A percentile compares a stretch with the other conserved stretches of the same genome.
These are phyloP conservation scores for Campoplex nolae DNA, from an alignment of 2,888 invertebrate species.

Conservation along the genomic window DNA sequence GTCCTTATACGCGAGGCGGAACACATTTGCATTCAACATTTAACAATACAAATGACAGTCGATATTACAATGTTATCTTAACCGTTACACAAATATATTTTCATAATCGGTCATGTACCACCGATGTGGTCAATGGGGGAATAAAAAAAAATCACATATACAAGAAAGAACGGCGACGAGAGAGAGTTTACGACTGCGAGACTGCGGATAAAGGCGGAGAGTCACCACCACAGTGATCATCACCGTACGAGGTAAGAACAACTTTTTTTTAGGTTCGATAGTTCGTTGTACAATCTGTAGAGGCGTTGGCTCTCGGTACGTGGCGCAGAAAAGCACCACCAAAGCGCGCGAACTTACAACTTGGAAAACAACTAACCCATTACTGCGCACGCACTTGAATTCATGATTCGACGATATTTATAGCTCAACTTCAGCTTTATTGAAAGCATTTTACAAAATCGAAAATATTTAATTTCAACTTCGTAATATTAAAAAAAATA, in stretches of 20 bases:
- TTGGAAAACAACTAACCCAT: not conserved
- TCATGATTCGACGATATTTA: not conserved
- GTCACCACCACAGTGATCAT: not conserved
- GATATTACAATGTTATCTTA: slow-evolving; percentile 52
- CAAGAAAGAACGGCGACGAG: not conserved
- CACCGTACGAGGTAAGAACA: slow-evolving; percentile 13
- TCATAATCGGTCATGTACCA: slow-evolving; percentile 56
- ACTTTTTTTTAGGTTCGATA: slow-evolving; percentile 2
- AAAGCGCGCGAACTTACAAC: not conserved
- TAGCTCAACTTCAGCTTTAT: not conserved
- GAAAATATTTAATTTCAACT: too few species aligned
- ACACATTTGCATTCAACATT: slow-evolving; percentile 61
- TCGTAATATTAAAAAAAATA: not conserved
- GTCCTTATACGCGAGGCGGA: slow-evolving; percentile 53
- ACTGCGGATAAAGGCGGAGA: slow-evolving; percentile 28
- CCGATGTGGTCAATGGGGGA: slow-evolving; percentile 42
- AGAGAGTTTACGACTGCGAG: slow-evolving; percentile 43
- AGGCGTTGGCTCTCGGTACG: slow-evolving; percentile 11
- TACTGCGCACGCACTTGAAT: not conserved
- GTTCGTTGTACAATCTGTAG: slow-evolving; percentile 2
- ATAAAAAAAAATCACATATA: slow-evolving; percentile 25
- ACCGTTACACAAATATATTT: slow-evolving; percentile 48
- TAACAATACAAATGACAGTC: slow-evolving; percentile 61
- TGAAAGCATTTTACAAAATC: not conserved
- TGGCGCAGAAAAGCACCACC: slow-evolving; percentile 21